These are phyloP conservation scores for Ciona savignyi DNA, from an alignment of 23 tunicate genomes.

Conservation along the genomic window DNA sequence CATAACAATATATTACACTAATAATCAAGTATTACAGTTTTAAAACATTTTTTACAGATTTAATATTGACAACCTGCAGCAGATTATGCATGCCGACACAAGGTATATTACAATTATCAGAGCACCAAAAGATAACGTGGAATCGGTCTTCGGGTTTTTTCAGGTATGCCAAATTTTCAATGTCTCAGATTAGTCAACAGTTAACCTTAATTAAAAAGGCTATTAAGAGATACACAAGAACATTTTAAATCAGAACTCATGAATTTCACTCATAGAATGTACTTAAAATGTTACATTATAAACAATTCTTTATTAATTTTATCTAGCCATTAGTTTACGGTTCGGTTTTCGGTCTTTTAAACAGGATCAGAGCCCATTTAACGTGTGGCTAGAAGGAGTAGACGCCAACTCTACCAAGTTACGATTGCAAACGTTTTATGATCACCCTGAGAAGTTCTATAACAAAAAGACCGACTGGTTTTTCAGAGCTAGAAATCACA, in stretches of 20 bases:
- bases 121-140: slow-evolving; percentile 98
- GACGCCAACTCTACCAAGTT: slow-evolving; percentile 78
- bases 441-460: slow-evolving; percentile 83
- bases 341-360: no score
- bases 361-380: slow-evolving; percentile 98
- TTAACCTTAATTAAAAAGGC: no score
- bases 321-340: no score
- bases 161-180: slow-evolving; percentile 86
- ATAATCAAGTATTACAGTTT: no score
- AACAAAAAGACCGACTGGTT: slow-evolving; percentile 96
- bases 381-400: slow-evolving; percentile 87
- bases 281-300: no score
- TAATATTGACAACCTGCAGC: slow-evolving; percentile 66
- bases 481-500: slow-evolving; percentile 95
- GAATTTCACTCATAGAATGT: no score
- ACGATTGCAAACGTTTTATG: slow-evolving; percentile 91
- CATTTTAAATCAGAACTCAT: no score
- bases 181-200: no score
- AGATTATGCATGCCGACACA: slow-evolving; percentile 66
- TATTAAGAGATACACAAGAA: no score
- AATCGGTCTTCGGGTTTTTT: slow-evolving; percentile 99
- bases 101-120: slow-evolving; percentile 94
- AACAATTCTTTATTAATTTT: no score
- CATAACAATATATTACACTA: no score
- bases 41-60: slow-evolving; percentile 50